Conservation (phyloP, 2,888 invertebrate species). For the Dyspetes luteomarginatus region DNA sequence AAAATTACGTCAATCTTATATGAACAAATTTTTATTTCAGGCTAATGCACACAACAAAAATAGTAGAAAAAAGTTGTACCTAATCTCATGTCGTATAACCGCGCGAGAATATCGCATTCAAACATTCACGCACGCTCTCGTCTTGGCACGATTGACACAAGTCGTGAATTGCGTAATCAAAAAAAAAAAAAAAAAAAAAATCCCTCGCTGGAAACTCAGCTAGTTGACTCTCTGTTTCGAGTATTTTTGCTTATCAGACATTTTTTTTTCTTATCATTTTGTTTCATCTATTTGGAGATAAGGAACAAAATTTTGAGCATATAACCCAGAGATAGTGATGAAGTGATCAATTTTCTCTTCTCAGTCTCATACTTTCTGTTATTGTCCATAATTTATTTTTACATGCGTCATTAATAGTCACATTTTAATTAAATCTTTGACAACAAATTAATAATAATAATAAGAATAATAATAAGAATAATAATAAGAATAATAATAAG, state of each 20-base stretch:
- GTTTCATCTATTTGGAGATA: conserved; percentile 40
- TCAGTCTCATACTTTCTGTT: neutral
- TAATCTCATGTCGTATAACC: too few species aligned
- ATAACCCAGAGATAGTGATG: conserved; percentile 25
- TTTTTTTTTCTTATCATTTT: neutral
- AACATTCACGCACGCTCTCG: too few species aligned
- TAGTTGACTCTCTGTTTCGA: neutral
- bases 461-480: too few species aligned
- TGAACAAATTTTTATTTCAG: too few species aligned
- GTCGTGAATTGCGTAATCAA: conserved; percentile 30
- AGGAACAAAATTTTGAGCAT: conserved; percentile 31
- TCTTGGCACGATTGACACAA: conserved; percentile 7
- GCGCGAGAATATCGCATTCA: too few species aligned
- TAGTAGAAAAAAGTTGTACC: too few species aligned
- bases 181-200: conserved; percentile 16
- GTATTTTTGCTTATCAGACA: conserved; percentile 18
- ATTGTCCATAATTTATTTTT: neutral
- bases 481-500: too few species aligned
- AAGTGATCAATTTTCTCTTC: neutral
- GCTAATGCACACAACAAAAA: too few species aligned
- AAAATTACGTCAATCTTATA: too few species aligned
- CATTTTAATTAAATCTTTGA: neutral
- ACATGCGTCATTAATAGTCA: neutral
- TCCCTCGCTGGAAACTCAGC: too few species aligned
- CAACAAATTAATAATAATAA: too few species aligned